Evolutionary conservation across 2,797 vertebrate species (phyloP).

Genomic region (Nannoperca obscura): DNA sequence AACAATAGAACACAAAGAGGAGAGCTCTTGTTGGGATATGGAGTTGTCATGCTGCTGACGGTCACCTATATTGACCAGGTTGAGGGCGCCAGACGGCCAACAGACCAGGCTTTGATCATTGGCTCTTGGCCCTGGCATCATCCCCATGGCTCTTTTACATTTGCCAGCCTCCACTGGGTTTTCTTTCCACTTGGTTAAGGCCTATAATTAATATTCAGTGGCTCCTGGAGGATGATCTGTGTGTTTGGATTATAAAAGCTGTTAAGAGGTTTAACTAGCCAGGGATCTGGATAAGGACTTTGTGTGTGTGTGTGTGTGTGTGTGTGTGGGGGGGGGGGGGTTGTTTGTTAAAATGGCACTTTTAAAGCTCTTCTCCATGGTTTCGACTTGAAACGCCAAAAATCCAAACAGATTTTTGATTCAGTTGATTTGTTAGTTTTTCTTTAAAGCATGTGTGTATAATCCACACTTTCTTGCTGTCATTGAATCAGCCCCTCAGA

Average conservation of each 20-base stretch:
- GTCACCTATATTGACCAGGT: conserved; percentile 26
- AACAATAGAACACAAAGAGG: background rate
- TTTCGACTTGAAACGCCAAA: background rate
- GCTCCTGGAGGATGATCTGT: conserved; percentile 76
- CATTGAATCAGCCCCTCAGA: conserved; percentile 87
- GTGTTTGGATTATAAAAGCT: conserved; percentile 68
- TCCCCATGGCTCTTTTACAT: conserved; percentile 2
- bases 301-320: conserved; percentile 11
- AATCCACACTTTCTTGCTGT: background rate
- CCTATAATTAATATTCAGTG: conserved; percentile 81
- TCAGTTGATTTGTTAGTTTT: background rate
- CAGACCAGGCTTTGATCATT: conserved; percentile 26
- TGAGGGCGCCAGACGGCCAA: conserved; percentile 8
- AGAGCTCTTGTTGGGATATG: background rate
- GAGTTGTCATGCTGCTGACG: background rate
- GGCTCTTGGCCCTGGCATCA: conserved; percentile 32
- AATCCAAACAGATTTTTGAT: background rate
- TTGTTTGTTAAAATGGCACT: too few relatives aligned
- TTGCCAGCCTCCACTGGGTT: conserved; percentile 58
- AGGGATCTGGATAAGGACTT: conserved; percentile 74
- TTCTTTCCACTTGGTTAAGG: conserved; percentile 75
- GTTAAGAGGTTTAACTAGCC: conserved; percentile 77
- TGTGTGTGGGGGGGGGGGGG: too few relatives aligned
- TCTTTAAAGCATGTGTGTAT: background rate
- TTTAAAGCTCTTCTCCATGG: background rate